Conservation (phyloP, 2,113 vertebrate genomes). For the human (Homo sapiens) region GRCh38 chr20:50396501-50397000, state of each 20-base stretch:
- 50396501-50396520: background rate
- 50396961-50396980: background rate
- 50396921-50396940: too few species aligned
- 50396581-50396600: background rate
- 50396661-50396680: too few species aligned
- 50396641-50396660: rapidly evolving
- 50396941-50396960: background rate
- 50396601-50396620: background rate
- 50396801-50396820: background rate
- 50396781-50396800: background rate
- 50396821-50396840: background rate
- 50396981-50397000: background rate
- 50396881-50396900: rapidly evolving
- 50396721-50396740: background rate
- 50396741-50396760: background rate
- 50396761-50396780: rapidly evolving
- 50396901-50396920: background rate
- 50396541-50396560: background rate
- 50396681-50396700: rapidly evolving
- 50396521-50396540: background rate
- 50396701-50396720: rapidly evolving
- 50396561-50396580: background rate
- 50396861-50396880: background rate
- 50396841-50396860: background rate
- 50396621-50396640: rapidly evolving